These are phyloP conservation scores for Pluvianellus socialis DNA, from an alignment of 2,113 vertebrate species.

Conservation along the genomic window DNA sequence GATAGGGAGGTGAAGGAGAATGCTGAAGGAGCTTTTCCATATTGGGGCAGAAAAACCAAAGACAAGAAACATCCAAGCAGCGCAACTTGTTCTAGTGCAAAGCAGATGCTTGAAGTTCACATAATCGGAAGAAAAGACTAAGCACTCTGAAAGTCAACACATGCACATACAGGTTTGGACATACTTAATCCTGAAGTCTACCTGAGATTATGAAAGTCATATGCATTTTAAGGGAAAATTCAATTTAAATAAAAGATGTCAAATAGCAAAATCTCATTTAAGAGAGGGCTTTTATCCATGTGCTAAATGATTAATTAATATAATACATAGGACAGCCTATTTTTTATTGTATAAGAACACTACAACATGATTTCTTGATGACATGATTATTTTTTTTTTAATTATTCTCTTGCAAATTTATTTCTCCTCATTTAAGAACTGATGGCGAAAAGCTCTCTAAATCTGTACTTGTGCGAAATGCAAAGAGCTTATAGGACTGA, in stretches of 20 bases:
- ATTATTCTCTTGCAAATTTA: background rate
- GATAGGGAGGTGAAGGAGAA: background rate
- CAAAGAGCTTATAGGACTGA: background rate
- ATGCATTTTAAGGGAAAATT: background rate
- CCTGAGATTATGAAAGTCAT: background rate
- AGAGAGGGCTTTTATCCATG: background rate
- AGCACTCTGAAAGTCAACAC: background rate
- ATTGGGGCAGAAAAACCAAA: background rate
- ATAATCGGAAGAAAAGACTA: background rate
- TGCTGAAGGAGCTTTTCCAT: background rate
- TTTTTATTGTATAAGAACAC: background rate
- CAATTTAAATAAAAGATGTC: background rate
- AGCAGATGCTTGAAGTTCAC: background rate
- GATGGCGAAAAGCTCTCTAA: background rate
- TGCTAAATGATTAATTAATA: background rate
- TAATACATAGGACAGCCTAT: background rate
- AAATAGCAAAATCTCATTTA: background rate
- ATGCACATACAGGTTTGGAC: background rate
- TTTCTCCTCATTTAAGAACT: background rate
- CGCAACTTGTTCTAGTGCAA: background rate
- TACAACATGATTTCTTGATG: background rate
- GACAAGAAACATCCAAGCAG: background rate
- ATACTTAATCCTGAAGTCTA: background rate
- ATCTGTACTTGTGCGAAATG: background rate
- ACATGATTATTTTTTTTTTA: accelerated